Base-by-base conservation (phyloP, 2,797 vertebrate species). In the Dendrocincla tyrannina region DNA sequence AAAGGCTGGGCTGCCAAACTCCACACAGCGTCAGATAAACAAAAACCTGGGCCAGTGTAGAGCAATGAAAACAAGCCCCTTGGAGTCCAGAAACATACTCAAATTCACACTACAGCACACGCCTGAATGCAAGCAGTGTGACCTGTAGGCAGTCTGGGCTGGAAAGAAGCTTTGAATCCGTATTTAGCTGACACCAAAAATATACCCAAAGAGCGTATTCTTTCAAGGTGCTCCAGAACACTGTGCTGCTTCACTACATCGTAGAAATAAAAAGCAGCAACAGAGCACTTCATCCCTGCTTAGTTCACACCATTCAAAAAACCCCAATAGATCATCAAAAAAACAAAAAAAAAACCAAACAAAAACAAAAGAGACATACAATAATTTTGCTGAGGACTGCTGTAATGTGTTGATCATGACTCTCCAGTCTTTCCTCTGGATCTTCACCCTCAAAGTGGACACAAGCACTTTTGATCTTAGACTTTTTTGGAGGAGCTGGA, bases 341-440 rank as follows among this genome's bases (percentile, higher is more conserved):
- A 46, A 46, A n/a, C 12, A 47, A 52, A 52, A 30, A n/a, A 90
- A 39, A 13, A 39, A 39, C 15, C 41, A 41, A 44, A 19, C 42
- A 44, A 41, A 6, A 44, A 44, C 19, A 77, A 86, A 82, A 41
- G 0, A 90, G 41, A 98, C 99, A 96, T 96, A 99, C 99, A 96
- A 99, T 97, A 70, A 99, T 99, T 97, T 98, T 99, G 81, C 98
- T 99, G 87, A 99, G 98, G 85, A 99, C 98, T 32, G 99, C 98
- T 76, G 98, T 99, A 98, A 99, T 98, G 91, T 99, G 99, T 56
- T 91, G 96, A 97, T 99, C 99, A 1, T 98, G 98, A 88, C 78
- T 97, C 89, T 99, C 98, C 91, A 99, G 86, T 59, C 94, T 97
- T 76, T 98, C 98, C 44, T 98, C 99, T 5, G 98, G 95, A 93